Percentiles rank a stretch among this genome's conserved stretches.
These are phyloP conservation scores for Pentamera pediparva DNA, from an alignment of 53 echinoderm and acorn worm genomes.

Conservation along the genomic window DNA sequence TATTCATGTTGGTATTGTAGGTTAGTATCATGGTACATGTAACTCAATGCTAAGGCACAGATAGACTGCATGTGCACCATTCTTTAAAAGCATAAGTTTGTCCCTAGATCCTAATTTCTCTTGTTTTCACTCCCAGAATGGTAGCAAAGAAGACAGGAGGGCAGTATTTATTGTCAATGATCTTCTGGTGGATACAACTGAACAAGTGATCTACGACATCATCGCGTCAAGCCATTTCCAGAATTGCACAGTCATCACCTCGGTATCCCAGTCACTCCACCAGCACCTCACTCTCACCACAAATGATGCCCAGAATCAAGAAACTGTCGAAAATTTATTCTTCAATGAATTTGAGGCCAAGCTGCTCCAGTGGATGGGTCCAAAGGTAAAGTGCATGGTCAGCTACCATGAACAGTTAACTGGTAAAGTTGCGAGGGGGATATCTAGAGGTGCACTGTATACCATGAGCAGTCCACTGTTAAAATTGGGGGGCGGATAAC, in stretches of 20 bases:
- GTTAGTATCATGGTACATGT: too few species aligned
- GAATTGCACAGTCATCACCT: conserved; percentile 70
- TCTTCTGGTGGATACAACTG: conserved; percentile 49
- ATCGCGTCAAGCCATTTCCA: conserved; percentile 71
- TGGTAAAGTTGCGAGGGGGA: too few species aligned
- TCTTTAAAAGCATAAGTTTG: neutral
- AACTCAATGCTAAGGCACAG: too few species aligned
- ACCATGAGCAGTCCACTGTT: too few species aligned
- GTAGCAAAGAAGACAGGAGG: conserved; percentile 55
- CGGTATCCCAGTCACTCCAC: conserved; percentile 71
- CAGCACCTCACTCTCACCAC: conserved; percentile 42
- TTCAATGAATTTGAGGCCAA: conserved; percentile 67
- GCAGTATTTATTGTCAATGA: conserved; percentile 91
- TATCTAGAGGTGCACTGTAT: too few species aligned
- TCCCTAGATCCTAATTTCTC: neutral
- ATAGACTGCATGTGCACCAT: too few species aligned
- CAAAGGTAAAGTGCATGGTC: too few species aligned
- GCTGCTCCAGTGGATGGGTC: conserved; percentile 70
- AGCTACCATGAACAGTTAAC: too few species aligned
- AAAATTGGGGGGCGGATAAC: too few species aligned
- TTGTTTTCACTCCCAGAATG: conserved; percentile 49
- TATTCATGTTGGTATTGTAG: too few species aligned
- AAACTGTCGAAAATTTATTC: conserved; percentile 25
- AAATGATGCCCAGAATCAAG: conserved; percentile 28
- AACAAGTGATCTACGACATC: conserved; percentile 74